Evolutionary conservation across 2,888 invertebrate species (phyloP).

Genomic region (Cantharis rustica): DNA sequence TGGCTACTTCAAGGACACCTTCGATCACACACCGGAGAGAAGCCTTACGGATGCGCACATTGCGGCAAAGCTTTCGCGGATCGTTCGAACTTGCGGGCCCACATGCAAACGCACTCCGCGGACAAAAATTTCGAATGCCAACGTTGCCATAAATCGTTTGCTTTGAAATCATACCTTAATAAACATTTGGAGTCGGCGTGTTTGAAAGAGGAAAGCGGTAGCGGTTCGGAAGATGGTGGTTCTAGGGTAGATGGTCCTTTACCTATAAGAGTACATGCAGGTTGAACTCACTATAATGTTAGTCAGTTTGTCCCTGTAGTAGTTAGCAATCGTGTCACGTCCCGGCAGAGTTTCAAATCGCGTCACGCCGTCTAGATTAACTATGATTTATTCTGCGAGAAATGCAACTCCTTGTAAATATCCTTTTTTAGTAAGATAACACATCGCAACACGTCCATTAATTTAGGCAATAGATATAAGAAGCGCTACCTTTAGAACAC

Average conservation of each 20-base stretch:
- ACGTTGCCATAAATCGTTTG: slow-evolving; percentile 88
- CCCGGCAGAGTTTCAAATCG: slow-evolving; percentile 43
- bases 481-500: slow-evolving; percentile 50
- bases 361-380: slow-evolving; percentile 50
- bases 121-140: slow-evolving; percentile 89
- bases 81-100: slow-evolving; percentile 88
- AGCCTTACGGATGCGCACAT: slow-evolving; percentile 91
- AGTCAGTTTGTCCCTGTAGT: slow-evolving; percentile 23
- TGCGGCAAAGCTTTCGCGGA: slow-evolving; percentile 96
- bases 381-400: slow-evolving; percentile 52
- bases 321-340: slow-evolving; percentile 49
- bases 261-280: slow-evolving; percentile 26
- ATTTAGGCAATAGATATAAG: slow-evolving; percentile 46
- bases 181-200: slow-evolving; percentile 94
- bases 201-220: slow-evolving; percentile 42
- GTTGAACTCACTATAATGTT: slow-evolving; percentile 9
- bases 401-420: slow-evolving; percentile 55
- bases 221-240: slow-evolving; percentile 21
- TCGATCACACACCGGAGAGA: slow-evolving; percentile 90
- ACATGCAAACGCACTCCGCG: slow-evolving; percentile 92
- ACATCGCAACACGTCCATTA: slow-evolving; percentile 59
- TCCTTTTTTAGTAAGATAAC: slow-evolving; percentile 50
- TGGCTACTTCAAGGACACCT: slow-evolving; percentile 90
- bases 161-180: slow-evolving; percentile 92
- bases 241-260: slow-evolving; percentile 23